Conservation (phyloP, 2,113 vertebrate species). For the Lanius ludovicianus region DNA sequence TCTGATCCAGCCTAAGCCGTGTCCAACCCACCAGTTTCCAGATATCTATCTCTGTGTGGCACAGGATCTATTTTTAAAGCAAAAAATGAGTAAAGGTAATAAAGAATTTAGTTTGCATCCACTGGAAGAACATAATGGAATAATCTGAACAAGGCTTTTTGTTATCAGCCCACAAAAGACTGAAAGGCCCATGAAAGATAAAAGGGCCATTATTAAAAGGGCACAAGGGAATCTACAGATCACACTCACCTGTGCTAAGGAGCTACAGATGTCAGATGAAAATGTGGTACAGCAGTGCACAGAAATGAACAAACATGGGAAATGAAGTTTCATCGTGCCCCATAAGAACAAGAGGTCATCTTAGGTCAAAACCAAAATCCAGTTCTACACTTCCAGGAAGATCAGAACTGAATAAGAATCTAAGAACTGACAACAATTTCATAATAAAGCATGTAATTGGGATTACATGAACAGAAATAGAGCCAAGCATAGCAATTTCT, state of each 20-base stretch:
- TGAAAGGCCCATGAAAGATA: not conserved
- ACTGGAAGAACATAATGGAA: not conserved
- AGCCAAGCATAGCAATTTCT: slow-evolving; percentile 19
- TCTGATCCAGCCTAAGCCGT: not conserved
- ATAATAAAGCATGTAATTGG: slow-evolving; percentile 37
- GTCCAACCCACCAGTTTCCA: not conserved
- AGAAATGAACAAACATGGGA: not conserved
- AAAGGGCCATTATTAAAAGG: not conserved
- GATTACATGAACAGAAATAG: slow-evolving; percentile 37
- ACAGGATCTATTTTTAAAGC: not conserved
- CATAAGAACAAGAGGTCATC: not conserved
- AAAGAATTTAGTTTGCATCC: not conserved
- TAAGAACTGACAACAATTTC: slow-evolving; percentile 23
- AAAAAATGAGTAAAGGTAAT: not conserved
- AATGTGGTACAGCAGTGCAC: not conserved
- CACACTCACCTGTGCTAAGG: not conserved
- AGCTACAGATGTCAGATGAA: not conserved
- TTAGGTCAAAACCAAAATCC: not conserved
- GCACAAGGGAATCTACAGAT: not conserved
- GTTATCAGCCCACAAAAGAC: not conserved
- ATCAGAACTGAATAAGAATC: not conserved
- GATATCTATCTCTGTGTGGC: not conserved
- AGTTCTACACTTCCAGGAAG: not conserved
- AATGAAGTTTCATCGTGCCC: not conserved
- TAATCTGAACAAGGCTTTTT: not conserved